phyloP scores from a whole-genome alignment of 2,113 vertebrate genomes.

The Neopipo cinnamomea region DNA sequence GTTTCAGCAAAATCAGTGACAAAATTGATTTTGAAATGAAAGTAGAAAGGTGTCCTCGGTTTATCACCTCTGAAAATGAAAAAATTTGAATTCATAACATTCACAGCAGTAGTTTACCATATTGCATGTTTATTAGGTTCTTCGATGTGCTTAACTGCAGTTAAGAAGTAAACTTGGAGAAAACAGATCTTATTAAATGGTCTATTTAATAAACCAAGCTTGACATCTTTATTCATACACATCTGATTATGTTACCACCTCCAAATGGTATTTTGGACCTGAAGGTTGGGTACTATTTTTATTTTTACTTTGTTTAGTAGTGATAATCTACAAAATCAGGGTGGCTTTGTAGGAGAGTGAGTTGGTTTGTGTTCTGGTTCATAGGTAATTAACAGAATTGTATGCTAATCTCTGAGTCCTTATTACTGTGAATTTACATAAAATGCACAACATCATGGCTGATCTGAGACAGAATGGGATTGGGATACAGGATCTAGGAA shows the following conservation, averaged over 20 bases:
- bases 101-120: not conserved
- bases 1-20: not conserved
- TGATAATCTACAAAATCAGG: not conserved
- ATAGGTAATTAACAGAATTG: not conserved
- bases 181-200: not conserved
- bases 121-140: not conserved
- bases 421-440: not conserved
- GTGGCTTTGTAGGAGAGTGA: not conserved
- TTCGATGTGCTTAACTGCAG: not conserved
- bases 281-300: not conserved
- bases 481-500: not conserved
- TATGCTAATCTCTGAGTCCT: not conserved
- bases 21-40: slow-evolving; percentile 28
- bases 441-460: not conserved
- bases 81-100: not conserved
- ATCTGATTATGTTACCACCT: not conserved
- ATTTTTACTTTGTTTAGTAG: not conserved
- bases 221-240: not conserved
- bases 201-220: not conserved
- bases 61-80: slow-evolving; percentile 17
- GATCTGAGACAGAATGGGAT: not conserved
- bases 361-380: not conserved
- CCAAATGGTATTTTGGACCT: not conserved
- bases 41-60: not conserved
- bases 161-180: not conserved